These are phyloP conservation scores for Fabriciana adippe DNA, from an alignment of 2,888 invertebrate genomes.

Conservation along the genomic window DNA sequence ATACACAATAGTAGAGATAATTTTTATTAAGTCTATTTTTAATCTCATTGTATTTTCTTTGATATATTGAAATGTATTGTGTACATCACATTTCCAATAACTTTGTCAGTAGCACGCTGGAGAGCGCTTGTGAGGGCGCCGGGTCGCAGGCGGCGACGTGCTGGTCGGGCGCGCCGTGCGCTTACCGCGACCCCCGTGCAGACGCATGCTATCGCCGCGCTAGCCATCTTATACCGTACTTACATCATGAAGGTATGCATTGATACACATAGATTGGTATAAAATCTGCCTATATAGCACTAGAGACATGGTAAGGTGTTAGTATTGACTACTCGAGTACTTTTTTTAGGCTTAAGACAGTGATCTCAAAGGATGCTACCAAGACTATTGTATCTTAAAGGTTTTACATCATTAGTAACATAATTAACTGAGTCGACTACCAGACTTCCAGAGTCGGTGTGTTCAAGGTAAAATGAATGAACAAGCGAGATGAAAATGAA, in stretches of 20 bases:
- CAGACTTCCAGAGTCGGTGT: no score
- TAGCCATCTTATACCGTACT: constrained; percentile 62
- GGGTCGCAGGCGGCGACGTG: constrained; percentile 67
- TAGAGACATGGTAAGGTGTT: not conserved
- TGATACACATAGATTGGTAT: not conserved
- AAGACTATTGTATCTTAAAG: no score
- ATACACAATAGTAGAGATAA: no score
- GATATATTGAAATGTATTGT: not conserved
- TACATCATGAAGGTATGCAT: constrained; percentile 60
- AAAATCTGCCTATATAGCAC: not conserved
- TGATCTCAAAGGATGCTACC: no score
- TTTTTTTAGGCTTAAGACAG: no score
- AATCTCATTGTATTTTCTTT: no score
- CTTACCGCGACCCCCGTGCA: constrained; percentile 59
- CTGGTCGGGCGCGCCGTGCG: constrained; percentile 66
- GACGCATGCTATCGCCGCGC: constrained; percentile 65
- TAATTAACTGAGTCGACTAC: no score
- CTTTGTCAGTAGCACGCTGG: constrained; percentile 51
- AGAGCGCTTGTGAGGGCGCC: constrained; percentile 66
- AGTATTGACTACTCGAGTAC: no score
- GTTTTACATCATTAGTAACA: no score
- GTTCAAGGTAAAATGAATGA: no score
- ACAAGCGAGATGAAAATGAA: no score
- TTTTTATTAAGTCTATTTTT: no score
- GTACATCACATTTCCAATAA: not conserved